Evolutionary conservation across 2,113 vertebrate genomes (phyloP), one percentile per base, ranked within the genome.

Genomic region (Tursiops truncatus): DNA sequence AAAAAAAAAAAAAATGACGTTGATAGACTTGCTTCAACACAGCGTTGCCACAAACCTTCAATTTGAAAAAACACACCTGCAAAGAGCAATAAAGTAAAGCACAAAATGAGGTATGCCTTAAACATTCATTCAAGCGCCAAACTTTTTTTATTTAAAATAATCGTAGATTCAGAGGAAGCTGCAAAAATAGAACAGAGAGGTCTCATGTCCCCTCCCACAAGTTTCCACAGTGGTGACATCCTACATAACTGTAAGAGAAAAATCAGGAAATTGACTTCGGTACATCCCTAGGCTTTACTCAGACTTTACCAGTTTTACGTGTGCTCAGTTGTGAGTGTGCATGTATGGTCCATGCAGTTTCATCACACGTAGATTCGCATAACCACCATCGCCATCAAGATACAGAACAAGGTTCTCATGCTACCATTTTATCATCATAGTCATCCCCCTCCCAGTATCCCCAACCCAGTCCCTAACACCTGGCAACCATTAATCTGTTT

Each of bases 151-250:
- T 60, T 44, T 71, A 74, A 95, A 77, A 70, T 70, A 85, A 96
- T 81, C 53, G 84, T 20, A 84, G 33, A 92, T 44, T 77, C 18
- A 65, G 21, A 89, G 26, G 28, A 68, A 58, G 28, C 25, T 89
- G 17, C 23, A 81, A 73, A 91, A 86, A 74, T 33, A 76, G 91
- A 38, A 96, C 31, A 60, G 33, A 91, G 74, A 92, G 33, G 6
- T 33, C 92, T 73, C 83, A 47, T 1, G 11, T 23, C 50, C 23
- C 15, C 18, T 21, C 25, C 26, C 31, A 47, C 44, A 76, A 12
- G 23, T 38, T 70, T 76, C 21, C n/a, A 38, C 10, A 28, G 41
- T 18, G 41, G 58, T 63, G 65, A 87, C 44, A 41, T 77, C n/a
- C 44, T n/a, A 62, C 14, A 11, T 74, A 74, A 70, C 15, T 4